Evolutionary conservation across 2,888 invertebrate genomes (phyloP), one percentile per base, ranked within the genome.

Genomic region (Cheilosia scutellata): DNA sequence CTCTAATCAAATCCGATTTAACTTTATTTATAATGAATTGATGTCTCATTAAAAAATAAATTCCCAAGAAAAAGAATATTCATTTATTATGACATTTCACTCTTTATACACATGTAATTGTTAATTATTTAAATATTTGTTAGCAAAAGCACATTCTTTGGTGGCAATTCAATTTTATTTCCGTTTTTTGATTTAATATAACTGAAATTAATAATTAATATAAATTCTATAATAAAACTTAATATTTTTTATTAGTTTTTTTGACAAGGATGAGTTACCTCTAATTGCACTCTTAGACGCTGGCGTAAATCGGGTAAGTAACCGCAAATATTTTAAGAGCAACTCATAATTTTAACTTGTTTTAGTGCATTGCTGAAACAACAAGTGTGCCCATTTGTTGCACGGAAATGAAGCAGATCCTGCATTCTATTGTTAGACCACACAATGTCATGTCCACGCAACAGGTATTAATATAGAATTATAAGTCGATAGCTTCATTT

Each of bases 241-340:
- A 1, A n/a, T n/a, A n/a, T 25, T 29, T 88, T 90, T 91, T 94
- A 95, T 58, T 94, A 97, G 97, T 92, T 95, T 95, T 89, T 96
- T 96, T 90, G 96, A 97, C 89, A 97, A 96, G 92, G 96, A 97
- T 90, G 97, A 97, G 91, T 95, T 96, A 88, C 95, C 94, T 49
- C 94, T 97, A 87, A 93, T 96, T 89, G 95, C 96, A 88, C 94
- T 96, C 89, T 93, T 98, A 89, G 96, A 97, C 91, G 95, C 96
- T 89, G 98, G 98, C 90, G 97, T 96, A 93, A 96, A 96, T 93
- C 95, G 97, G 95, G 98, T 98, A 94, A 95, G 95, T 0, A 29
- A 27, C 5, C 1, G 37, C 7, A 33, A 27, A 29, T 62, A 20
- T 7, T n/a, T 55, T 51, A 7, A 44, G 7, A 33, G 4, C 40